These are phyloP conservation scores for Melanotaenia nigrans DNA, from an alignment of 2,797 vertebrate species.

Conservation along the genomic window DNA sequence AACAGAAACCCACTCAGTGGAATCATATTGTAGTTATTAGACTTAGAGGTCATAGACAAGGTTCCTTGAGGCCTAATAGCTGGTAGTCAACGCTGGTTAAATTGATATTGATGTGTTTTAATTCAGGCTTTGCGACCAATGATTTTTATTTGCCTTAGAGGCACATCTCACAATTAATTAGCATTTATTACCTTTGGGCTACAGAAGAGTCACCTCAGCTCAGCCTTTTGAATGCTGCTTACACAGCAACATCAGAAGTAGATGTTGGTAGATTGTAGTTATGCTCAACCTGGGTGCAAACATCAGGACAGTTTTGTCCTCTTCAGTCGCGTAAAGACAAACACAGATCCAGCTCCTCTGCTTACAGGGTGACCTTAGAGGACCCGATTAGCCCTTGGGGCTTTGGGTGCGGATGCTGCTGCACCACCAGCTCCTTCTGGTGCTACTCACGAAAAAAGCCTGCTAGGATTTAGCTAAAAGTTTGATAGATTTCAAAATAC, in stretches of 20 bases:
- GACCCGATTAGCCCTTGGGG: constrained; percentile 33
- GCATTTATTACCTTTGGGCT: constrained; percentile 66
- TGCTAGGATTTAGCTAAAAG: constrained; percentile 21
- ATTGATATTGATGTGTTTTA: constrained; percentile 55
- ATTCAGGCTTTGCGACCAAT: constrained; percentile 62
- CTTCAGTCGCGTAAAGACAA: constrained; percentile 19
- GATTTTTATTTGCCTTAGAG: constrained; percentile 64
- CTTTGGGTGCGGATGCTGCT: constrained; percentile 40
- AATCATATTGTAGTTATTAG: constrained; percentile 10
- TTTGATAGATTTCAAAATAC: constrained; percentile 31
- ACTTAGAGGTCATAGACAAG: constrained; percentile 6
- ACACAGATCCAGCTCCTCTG: constrained; percentile 21
- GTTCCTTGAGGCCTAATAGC: constrained; percentile 22
- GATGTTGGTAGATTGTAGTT: constrained; percentile 23
- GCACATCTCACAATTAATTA: constrained; percentile 64
- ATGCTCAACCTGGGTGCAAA: constrained; percentile 25
- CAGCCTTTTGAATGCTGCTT: constrained; percentile 41
- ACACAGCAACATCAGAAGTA: constrained; percentile 37
- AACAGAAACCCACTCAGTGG: constrained; percentile 18
- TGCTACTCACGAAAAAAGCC: constrained; percentile 34
- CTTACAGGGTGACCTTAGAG: constrained; percentile 32
- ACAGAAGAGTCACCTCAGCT: constrained; percentile 39
- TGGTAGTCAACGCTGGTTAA: constrained; percentile 25
- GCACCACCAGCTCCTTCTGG: constrained; percentile 65
- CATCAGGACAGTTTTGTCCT: constrained; percentile 1